Base-by-base conservation (phyloP, 2,888 invertebrate genomes). In the Thymelicus acteon region DNA sequence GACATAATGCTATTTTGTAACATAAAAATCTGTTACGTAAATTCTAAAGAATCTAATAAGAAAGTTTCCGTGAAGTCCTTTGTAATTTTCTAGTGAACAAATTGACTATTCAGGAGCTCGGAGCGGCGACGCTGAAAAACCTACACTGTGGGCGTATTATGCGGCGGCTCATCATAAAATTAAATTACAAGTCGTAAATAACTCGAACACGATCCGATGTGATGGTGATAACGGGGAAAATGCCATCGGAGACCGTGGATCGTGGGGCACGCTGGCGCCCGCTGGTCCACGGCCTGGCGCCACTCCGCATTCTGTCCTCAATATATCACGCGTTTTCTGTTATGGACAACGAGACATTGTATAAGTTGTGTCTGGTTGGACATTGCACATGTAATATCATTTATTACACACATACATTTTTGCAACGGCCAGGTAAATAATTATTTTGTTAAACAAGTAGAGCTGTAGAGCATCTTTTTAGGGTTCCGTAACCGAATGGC, bases 241-340 rank as follows among this genome's bases (percentile, higher is more conserved):
- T 44, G 61, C 44, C 44, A 12, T 44, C 44, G 10, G 40, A 7
- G 10, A 12, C 44, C 44, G 44, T 3, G 44, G 44, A 10, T 7
- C 44, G 12, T 15, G 15, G 12, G 12, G 12, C 7, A 24, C 40
- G 60, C 54, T 47, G 61, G 61, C 61, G 61, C 61, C 61, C 44
- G 61, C 15, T 44, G 60, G 44, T 44, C 13, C 44, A 8, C 44
- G 48, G 19, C 67, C 47, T 31, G 24, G 31, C 31, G 31, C 31
- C 31, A 47, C 40, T 52, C 54, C 54, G 62, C 62, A 62, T 62
- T 54, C 61, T 61, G 61, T 24, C 67, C 58, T 49, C 40, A 57
- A 60, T 60, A 67, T 60, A 37, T 24, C 44, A 47, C 12, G 15
- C 48, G 60, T 60, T 48, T 67, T 49, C 49, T 40, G 60, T 60